A percentile compares a stretch with the other conserved stretches of the same genome.
phyloP scores from a whole-genome alignment of 2,888 invertebrate species.

The Xestia rhomboidea region DNA sequence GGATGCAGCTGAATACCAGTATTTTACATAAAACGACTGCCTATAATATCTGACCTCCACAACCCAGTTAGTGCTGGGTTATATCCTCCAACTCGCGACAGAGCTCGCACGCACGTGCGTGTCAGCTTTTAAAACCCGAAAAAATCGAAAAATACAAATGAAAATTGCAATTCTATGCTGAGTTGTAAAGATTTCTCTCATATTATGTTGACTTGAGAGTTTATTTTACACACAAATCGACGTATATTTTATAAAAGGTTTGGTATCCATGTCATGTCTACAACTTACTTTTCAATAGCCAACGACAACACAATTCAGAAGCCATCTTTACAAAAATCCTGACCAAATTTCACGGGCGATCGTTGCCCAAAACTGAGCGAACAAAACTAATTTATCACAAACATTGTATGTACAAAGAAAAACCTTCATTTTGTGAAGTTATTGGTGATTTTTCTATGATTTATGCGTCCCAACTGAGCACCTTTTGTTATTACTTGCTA shows the following conservation, averaged over 20 bases:
- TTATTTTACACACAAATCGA: not conserved
- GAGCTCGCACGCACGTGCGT: too few relatives aligned
- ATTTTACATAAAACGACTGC: too few relatives aligned
- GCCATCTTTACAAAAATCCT: conserved; percentile 21
- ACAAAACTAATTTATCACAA: conserved; percentile 58
- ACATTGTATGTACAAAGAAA: conserved; percentile 33
- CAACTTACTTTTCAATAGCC: not conserved
- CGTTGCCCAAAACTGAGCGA: conserved; percentile 40
- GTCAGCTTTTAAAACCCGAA: not conserved
- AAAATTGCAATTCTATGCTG: not conserved
- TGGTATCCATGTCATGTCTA: not conserved
- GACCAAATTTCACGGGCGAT: conserved; percentile 1
- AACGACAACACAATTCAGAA: conserved; percentile 3
- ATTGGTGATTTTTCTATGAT: conserved; percentile 68
- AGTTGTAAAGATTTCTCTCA: not conserved
- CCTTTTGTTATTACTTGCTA: conserved; percentile 50
- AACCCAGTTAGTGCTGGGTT: too few relatives aligned
- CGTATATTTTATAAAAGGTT: not conserved
- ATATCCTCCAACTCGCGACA: too few relatives aligned
- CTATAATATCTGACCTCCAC: too few relatives aligned
- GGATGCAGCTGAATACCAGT: too few relatives aligned
- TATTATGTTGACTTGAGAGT: not conserved
- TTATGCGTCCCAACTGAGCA: conserved; percentile 62
- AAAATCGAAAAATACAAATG: not conserved
- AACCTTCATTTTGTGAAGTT: conserved; percentile 52